Percentiles rank a stretch among this genome's conserved stretches.
phyloP scores from a whole-genome alignment of 2,888 invertebrate genomes.

The Drosophila niveifrons region DNA sequence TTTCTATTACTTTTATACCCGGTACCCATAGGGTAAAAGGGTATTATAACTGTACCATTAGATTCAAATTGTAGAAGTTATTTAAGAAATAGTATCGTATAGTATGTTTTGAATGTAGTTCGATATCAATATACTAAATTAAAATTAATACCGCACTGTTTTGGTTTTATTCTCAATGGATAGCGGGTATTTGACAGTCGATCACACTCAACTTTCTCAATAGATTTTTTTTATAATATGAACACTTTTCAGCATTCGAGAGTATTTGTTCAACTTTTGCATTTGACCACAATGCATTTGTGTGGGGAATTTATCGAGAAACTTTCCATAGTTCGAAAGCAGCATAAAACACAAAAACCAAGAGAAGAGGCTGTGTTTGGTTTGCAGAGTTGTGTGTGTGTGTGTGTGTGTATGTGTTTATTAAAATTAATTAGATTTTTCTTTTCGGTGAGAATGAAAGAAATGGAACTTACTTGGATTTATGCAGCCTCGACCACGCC shows the following conservation, averaged over 20 bases:
- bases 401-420: conserved; percentile 2
- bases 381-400: not conserved
- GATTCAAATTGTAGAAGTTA: no score
- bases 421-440: conserved; percentile 44
- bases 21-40: no score
- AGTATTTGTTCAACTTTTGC: conserved; percentile 11
- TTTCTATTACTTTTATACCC: no score
- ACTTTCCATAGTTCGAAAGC: conserved; percentile 20
- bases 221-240: not conserved
- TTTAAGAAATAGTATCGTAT: no score
- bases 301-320: conserved; percentile 44
- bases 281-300: conserved; percentile 32
- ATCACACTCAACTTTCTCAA: no score
- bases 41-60: no score
- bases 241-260: not conserved
- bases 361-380: not conserved
- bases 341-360: not conserved
- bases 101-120: no score
- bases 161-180: no score
- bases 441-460: conserved; percentile 3
- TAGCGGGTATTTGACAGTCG: no score
- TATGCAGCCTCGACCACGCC: conserved; percentile 66
- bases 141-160: no score
- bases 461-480: conserved; percentile 72
- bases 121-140: no score